phyloP scores from a whole-genome alignment of 2,113 vertebrate species.

The Thymallus thymallus region DNA sequence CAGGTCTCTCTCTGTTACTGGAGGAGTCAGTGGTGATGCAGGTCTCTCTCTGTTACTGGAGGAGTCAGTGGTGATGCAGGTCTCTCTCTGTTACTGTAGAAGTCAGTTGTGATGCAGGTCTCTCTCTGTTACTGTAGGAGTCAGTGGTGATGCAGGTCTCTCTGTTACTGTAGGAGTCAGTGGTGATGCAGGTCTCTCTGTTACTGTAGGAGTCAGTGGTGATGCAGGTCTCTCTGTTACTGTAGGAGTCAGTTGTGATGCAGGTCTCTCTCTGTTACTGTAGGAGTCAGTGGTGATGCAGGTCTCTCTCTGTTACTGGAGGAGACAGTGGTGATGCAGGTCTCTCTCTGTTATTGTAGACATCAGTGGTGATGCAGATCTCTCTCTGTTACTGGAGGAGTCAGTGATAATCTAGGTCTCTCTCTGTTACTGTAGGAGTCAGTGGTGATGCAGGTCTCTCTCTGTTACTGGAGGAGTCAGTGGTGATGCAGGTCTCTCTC shows the following conservation, averaged over 20 bases:
- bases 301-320: constrained; percentile 72
- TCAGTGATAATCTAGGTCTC: constrained; percentile 85
- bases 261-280: constrained; percentile 75
- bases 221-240: constrained; percentile 82
- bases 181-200: constrained; percentile 86
- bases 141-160: constrained; percentile 88
- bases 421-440: constrained; percentile 76
- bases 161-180: constrained; percentile 76
- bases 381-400: constrained; percentile 76
- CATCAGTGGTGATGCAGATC: constrained; percentile 87
- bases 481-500: constrained; percentile 89
- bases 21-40: constrained; percentile 88
- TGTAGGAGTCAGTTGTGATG: constrained; percentile 85
- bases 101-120: constrained; percentile 87
- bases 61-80: constrained; percentile 88
- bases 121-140: constrained; percentile 76
- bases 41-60: constrained; percentile 72
- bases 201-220: constrained; percentile 79
- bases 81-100: constrained; percentile 76
- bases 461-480: constrained; percentile 76
- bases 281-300: constrained; percentile 88
- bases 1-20: constrained; percentile 75
- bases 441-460: constrained; percentile 87
- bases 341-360: constrained; percentile 76
- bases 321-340: constrained; percentile 88